Evolutionary conservation across 2,797 vertebrate genomes (phyloP).

Genomic region (Leptodactylus fallax): DNA sequence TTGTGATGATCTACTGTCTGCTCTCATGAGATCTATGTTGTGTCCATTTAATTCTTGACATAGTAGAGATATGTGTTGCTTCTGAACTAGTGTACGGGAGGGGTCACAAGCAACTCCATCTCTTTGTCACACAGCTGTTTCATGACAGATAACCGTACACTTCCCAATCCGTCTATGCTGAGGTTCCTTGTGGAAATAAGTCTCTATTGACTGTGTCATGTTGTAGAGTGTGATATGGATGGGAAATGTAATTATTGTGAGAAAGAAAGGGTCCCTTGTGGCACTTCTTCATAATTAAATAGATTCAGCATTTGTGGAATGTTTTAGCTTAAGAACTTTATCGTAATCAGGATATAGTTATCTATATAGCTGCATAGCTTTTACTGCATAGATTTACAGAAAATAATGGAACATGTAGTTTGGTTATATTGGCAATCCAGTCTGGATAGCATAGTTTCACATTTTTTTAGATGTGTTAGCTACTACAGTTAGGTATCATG

Average conservation of each 20-base stretch:
- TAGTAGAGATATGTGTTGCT: constrained; percentile 20
- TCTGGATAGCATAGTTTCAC: too few species aligned
- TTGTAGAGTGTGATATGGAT: constrained; percentile 38
- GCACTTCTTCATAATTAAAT: constrained; percentile 45
- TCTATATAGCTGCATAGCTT: not conserved
- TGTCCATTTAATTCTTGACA: constrained; percentile 31
- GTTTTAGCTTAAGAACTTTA: not conserved
- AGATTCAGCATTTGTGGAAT: not conserved
- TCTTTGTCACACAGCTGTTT: constrained; percentile 45
- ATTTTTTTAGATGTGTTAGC: too few species aligned
- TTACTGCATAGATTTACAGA: not conserved
- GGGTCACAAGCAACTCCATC: constrained; percentile 6
- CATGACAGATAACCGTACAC: constrained; percentile 41
- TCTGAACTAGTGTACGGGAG: not conserved
- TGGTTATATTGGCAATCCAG: not conserved
- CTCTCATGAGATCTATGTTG: constrained; percentile 7
- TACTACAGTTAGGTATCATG: too few species aligned
- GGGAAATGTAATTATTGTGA: constrained; percentile 54
- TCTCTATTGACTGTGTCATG: constrained; percentile 42
- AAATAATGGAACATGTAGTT: not conserved
- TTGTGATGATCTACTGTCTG: constrained; percentile 21
- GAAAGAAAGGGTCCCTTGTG: constrained; percentile 38
- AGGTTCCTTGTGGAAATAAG: constrained; percentile 40
- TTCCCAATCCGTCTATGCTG: constrained; percentile 25
- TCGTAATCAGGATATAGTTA: not conserved